phyloP scores from a whole-genome alignment of 2,113 vertebrate genomes.

The Lampris incognitus region DNA sequence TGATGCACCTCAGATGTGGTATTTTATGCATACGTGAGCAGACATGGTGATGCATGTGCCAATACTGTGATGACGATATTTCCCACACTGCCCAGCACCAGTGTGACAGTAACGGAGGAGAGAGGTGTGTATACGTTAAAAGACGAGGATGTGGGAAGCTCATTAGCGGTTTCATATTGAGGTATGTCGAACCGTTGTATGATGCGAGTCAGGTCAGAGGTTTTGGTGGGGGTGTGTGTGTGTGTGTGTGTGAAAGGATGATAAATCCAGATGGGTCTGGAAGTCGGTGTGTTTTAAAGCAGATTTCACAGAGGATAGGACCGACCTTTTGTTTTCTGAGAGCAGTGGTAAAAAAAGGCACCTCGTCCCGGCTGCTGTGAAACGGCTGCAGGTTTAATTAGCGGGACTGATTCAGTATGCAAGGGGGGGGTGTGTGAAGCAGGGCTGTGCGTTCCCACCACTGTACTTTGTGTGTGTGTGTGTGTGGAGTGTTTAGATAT shows the following conservation, averaged over 20 bases:
- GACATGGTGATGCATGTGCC: too few species aligned
- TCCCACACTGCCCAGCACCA: too few species aligned
- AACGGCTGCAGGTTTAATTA: neutral
- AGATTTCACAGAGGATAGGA: too few species aligned
- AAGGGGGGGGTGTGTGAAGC: neutral
- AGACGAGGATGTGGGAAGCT: constrained; percentile 2
- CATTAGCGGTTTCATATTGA: constrained; percentile 54
- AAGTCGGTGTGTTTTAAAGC: too few species aligned
- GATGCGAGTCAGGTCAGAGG: constrained; percentile 56
- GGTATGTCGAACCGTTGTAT: constrained; percentile 47
- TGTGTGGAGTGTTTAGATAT: constrained; percentile 4
- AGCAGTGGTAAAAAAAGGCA: too few species aligned
- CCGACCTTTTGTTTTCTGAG: too few species aligned
- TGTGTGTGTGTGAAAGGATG: constrained; percentile 43
- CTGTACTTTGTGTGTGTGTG: neutral
- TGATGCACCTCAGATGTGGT: too few species aligned
- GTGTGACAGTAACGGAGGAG: neutral
- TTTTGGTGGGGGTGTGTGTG: constrained; percentile 64
- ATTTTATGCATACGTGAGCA: too few species aligned
- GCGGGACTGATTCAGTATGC: neutral
- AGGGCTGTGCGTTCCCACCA: neutral
- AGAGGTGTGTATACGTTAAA: neutral
- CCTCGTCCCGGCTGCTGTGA: too few species aligned
- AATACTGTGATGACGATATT: too few species aligned
- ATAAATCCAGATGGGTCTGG: too few species aligned